phyloP scores from a whole-genome alignment of 2,113 vertebrate species.

The Agelaius phoeniceus region DNA sequence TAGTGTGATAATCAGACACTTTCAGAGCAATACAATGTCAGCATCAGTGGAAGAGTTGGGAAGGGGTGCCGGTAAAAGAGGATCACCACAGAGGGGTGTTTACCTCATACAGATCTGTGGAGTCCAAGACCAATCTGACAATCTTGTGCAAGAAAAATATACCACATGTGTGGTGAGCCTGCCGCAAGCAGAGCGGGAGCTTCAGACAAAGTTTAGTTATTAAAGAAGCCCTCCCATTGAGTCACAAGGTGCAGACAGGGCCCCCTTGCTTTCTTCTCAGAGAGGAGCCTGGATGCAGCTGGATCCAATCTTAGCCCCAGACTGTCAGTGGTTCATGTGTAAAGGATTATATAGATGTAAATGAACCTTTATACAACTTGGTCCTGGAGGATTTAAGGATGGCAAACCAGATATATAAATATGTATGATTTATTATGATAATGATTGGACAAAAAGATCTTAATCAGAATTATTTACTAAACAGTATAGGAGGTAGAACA shows the following conservation, averaged over 20 bases:
- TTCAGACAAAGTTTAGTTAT: background rate
- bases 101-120: background rate
- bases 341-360: background rate
- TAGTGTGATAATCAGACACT: background rate
- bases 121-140: background rate
- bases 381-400: background rate
- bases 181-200: background rate
- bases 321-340: background rate
- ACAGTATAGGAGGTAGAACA: background rate
- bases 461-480: background rate
- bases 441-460: background rate
- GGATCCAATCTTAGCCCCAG: background rate
- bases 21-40: background rate
- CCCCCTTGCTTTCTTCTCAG: background rate
- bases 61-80: background rate
- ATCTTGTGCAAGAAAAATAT: accelerated
- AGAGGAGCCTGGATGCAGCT: background rate
- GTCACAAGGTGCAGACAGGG: background rate
- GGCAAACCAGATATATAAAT: background rate
- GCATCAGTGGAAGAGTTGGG: background rate
- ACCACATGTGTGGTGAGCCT: background rate
- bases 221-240: background rate
- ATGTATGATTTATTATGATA: background rate
- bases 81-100: background rate
- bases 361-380: background rate